Evolutionary conservation across 1,140 invertebrate genomes (phyloP), one percentile per base, ranked within the genome.

Genomic region (Rhizoglyphus robini): DNA sequence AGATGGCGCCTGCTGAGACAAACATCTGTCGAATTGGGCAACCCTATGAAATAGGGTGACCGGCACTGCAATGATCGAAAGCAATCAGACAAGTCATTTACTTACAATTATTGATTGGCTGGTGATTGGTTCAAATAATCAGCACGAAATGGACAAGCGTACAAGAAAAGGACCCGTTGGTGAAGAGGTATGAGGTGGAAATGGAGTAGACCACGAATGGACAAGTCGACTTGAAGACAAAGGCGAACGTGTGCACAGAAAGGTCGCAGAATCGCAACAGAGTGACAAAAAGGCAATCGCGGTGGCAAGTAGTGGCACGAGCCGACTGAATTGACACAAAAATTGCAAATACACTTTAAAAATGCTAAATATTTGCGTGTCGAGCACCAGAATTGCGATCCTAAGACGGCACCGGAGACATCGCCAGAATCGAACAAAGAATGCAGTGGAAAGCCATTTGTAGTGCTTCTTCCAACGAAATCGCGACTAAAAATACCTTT

Each of bases 401-500:
- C 8, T 41, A 41, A 25, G 51, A 54, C 51, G 20, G 8, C 51
- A 23, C 23, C 51, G 20, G 31, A 54, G 51, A 46, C 41, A 46
- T 46, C 23, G 41, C 41, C 41, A 15, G 41, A 54, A 54, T 54
- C 51, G 51, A 54, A 54, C 51, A 54, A 54, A 54, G 51, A 54
- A 54, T 54, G 51, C 51, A 54, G 51, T 54, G 8, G 51, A 54
- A 54, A 8, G 20, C 51, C 51, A 54, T 54, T 54, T 54, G 8
- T 23, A 32, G 23, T 54, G 23, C 51, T 32, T 23, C 23, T 54
- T 25, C 20, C 8, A 32, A 32, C 20, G 51, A 54, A 54, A 54
- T 54, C 8, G 51, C 51, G 51, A 25, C 51, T 54, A 54, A 54
- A 54, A 54, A 54, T 54, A 54, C 51, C 51, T 54, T 54, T 54